Evolutionary conservation across 1,140 invertebrate species (phyloP), one percentile per base, ranked within the genome.

Genomic region (Akabosia matsudoensis): DNA sequence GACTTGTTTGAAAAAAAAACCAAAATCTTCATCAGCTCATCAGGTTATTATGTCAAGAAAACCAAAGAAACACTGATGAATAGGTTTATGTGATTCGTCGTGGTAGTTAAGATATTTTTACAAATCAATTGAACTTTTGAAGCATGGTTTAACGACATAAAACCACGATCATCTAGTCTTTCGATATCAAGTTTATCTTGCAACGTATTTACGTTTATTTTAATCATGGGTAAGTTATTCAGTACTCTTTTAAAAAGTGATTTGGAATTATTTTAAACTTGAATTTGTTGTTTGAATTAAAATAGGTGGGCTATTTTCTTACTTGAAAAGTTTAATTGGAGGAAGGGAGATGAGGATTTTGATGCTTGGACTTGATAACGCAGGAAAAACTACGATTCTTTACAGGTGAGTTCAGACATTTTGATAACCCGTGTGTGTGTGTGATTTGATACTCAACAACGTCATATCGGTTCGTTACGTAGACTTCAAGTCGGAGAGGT

Each of bases 401-500:
- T 99, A 99, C 86, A 92, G 94, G 87, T 84, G 33, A 77, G 37
- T 56, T 64, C 37, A 18, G 18, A 45, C 37, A 10, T 10, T 10
- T 45, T 10, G 37, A 45, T 56, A 56, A 56, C 7, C 37, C 18
- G 37, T 10, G 37, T 45, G 18, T 7, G 31, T 13, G n/a, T n/a
- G 52, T 70, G 26, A 75, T 22, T 70, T n/a, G n/a, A n/a, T n/a
- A n/a, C n/a, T n/a, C n/a, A n/a, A n/a, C n/a, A n/a, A n/a, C n/a
- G 18, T 45, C 7, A 45, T 45, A 18, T 10, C 7, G 13, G 24
- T 67, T 67, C 10, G 4, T 67, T 31, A 7, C 28, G 64, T 76
- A 88, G 90, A 87, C 88, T 99, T 82, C 97, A 99, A 90, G 97
- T 99, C 77, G 97, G 97, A 26, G 97, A 99, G 89, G 97, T 99